These are phyloP conservation scores for Heliconius ismenius DNA, from an alignment of 2,888 invertebrate species.

Conservation along the genomic window DNA sequence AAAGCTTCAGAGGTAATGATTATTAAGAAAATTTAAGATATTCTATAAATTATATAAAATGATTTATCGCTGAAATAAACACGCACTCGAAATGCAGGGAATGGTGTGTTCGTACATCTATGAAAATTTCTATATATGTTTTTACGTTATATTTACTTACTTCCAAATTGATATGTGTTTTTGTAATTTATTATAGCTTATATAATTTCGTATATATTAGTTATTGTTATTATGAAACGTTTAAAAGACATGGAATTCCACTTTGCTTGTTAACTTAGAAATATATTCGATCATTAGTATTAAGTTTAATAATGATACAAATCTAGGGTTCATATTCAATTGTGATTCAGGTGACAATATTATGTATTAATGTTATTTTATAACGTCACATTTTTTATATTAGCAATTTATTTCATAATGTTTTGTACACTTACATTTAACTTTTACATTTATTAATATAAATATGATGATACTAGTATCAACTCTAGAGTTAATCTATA, in stretches of 20 bases:
- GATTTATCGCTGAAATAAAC: not conserved
- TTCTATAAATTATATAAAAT: not conserved
- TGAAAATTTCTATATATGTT: not conserved
- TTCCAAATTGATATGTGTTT: not conserved
- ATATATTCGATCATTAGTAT: constrained; percentile 9
- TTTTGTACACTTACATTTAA: no score
- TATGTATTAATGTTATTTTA: constrained; percentile 15
- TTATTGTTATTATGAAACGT: constrained; percentile 6
- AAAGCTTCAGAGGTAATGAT: not conserved
- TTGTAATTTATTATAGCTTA: constrained; percentile 12
- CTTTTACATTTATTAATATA: no score
- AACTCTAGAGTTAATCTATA: no score
- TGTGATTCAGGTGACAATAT: constrained; percentile 34
- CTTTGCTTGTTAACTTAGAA: not conserved
- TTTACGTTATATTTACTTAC: not conserved
- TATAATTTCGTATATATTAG: not conserved
- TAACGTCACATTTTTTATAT: not conserved
- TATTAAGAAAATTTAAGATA: not conserved
- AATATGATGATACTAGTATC: no score
- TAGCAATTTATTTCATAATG: not conserved
- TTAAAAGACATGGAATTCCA: constrained; percentile 22
- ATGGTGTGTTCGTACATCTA: not conserved
- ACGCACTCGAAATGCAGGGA: not conserved
- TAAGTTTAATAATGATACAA: constrained; percentile 22
- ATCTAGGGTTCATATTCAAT: constrained; percentile 20